Evolutionary conservation across 2,888 invertebrate species (phyloP).

Genomic region (Diploptera punctata): DNA sequence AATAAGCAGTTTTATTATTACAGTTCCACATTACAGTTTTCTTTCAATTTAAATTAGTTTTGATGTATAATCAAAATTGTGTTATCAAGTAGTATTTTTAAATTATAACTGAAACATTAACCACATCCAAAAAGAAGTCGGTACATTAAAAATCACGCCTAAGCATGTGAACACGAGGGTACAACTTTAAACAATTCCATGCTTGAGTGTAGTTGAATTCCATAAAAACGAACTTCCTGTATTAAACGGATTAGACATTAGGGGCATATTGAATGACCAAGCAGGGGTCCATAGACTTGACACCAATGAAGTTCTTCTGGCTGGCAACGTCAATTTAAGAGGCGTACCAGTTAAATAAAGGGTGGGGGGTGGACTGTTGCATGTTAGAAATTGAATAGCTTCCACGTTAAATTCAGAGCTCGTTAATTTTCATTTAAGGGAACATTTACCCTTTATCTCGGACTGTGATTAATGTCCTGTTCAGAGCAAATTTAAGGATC

Average conservation of each 20-base stretch:
- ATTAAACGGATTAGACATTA: conserved; percentile 14
- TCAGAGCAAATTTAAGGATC: not conserved
- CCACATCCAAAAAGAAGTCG: no score
- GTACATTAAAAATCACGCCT: no score
- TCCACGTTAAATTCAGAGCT: conserved; percentile 4
- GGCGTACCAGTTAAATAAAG: not conserved
- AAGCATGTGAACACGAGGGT: no score
- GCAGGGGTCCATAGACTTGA: not conserved
- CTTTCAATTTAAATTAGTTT: no score
- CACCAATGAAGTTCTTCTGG: conserved; percentile 20
- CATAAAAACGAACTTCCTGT: not conserved
- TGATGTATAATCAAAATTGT: no score
- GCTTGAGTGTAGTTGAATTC: not conserved
- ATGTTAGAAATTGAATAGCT: not conserved
- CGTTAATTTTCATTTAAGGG: conserved; percentile 20
- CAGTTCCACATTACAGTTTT: no score
- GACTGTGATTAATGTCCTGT: conserved; percentile 8
- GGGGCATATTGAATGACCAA: not conserved
- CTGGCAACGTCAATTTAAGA: conserved; percentile 6
- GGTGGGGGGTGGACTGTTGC: not conserved
- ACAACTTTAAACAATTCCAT: no score
- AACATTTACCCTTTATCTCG: not conserved
- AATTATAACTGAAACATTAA: no score
- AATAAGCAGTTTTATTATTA: no score
- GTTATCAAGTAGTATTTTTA: no score